These are phyloP conservation scores for Scopus umbretta DNA, from an alignment of 2,113 vertebrate species.

Conservation along the genomic window DNA sequence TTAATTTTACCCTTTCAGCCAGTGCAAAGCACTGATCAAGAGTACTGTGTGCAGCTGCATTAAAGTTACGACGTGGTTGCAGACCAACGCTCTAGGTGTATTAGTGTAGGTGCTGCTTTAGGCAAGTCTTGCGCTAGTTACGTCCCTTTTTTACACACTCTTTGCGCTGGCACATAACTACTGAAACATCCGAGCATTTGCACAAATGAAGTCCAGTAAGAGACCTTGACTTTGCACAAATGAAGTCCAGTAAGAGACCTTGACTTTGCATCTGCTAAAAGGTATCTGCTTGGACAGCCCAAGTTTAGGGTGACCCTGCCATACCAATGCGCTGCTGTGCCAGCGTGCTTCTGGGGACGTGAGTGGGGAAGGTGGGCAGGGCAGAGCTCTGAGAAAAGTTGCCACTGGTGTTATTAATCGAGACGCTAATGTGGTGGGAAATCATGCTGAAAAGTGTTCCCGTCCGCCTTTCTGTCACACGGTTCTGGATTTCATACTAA, in stretches of 20 bases:
- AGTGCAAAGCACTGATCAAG: background rate
- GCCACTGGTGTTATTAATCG: background rate
- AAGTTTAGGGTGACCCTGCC: background rate
- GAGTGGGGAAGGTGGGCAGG: background rate
- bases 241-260: background rate
- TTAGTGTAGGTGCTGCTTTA: background rate
- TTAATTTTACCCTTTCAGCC: background rate
- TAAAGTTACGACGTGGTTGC: background rate
- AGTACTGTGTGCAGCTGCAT: background rate
- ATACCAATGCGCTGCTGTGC: background rate
- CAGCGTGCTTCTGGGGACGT: accelerated
- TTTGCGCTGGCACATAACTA: background rate
- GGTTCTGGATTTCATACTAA: background rate
- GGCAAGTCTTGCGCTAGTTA: background rate
- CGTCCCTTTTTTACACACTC: background rate
- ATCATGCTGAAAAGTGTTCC: background rate
- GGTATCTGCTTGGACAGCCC: background rate
- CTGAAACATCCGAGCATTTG: background rate
- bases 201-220: background rate
- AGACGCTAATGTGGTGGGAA: background rate
- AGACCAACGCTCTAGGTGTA: background rate
- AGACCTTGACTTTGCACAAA: background rate
- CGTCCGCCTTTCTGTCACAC: background rate
- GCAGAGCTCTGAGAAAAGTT: background rate
- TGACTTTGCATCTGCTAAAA: background rate